Evolutionary conservation across 2,797 vertebrate genomes (phyloP).

Genomic region (Propithecus deckenii): DNA sequence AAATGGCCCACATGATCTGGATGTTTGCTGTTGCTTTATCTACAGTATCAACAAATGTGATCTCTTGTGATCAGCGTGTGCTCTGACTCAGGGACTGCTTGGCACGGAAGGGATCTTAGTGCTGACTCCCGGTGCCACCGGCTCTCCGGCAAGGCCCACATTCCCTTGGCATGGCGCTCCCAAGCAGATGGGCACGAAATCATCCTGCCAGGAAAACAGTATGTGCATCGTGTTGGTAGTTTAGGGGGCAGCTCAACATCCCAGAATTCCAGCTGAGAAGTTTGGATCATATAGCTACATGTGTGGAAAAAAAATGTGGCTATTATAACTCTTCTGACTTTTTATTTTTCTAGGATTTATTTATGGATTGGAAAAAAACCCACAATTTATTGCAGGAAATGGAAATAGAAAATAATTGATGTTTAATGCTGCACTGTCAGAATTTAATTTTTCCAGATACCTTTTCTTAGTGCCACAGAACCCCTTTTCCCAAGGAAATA

Average conservation of each 20-base stretch:
- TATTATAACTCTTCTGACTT: not conserved
- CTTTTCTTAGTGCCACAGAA: not conserved
- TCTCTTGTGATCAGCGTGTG: not conserved
- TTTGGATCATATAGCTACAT: not conserved
- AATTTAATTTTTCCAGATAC: not conserved
- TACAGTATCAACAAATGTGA: not conserved
- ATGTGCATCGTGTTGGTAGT: not conserved
- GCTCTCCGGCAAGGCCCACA: not conserved
- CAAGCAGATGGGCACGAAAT: not conserved
- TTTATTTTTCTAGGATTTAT: slow-evolving; percentile 9
- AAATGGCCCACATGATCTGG: too few relatives aligned
- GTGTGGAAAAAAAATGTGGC: not conserved
- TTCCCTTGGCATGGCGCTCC: not conserved
- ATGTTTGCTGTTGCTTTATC: not conserved
- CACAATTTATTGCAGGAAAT: not conserved
- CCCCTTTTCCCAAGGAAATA: not conserved
- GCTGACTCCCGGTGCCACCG: not conserved
- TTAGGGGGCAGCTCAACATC: not conserved
- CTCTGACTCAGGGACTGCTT: not conserved
- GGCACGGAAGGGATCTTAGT: not conserved
- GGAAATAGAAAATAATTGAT: not conserved
- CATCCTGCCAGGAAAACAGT: slow-evolving; percentile 42
- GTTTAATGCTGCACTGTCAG: not conserved
- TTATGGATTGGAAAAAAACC: not conserved
- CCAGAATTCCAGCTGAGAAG: slow-evolving; percentile 26